Conservation (phyloP, 1,140 invertebrate species). For the Elysia chlorotica region DNA sequence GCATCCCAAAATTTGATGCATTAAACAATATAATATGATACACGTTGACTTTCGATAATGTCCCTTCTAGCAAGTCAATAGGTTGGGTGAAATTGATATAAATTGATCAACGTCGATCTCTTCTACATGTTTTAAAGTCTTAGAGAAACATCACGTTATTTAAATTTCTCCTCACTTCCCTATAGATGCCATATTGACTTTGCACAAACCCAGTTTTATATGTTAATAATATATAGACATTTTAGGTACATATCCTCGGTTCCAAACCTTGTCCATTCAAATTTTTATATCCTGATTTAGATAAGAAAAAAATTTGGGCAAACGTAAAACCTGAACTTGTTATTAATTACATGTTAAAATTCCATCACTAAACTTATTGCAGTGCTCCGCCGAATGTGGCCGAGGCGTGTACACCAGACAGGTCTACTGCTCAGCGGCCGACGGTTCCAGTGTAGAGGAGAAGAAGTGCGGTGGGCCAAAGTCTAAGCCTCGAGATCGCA, state of each 20-base stretch:
- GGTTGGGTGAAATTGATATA: too few species aligned
- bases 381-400: conserved; percentile 72
- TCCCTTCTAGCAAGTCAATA: too few species aligned
- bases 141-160: too few species aligned
- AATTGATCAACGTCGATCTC: too few species aligned
- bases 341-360: background rate
- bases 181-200: too few species aligned
- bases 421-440: conserved; percentile 56
- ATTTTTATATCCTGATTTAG: background rate
- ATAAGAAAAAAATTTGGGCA: background rate
- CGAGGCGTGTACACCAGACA: conserved; percentile 68
- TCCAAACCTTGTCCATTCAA: background rate
- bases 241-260: background rate
- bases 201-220: too few species aligned
- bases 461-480: conserved; percentile 34
- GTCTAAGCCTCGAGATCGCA: conserved; percentile 40
- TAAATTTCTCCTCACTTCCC: too few species aligned
- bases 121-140: too few species aligned
- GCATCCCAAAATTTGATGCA: too few species aligned
- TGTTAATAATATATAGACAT: background rate
- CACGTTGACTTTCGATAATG: too few species aligned
- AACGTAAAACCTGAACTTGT: background rate
- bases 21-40: too few species aligned
- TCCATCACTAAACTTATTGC: too few species aligned
- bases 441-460: conserved; percentile 39